Evolutionary conservation across 1,140 invertebrate genomes (phyloP).

Genomic region (Formica selysi): DNA sequence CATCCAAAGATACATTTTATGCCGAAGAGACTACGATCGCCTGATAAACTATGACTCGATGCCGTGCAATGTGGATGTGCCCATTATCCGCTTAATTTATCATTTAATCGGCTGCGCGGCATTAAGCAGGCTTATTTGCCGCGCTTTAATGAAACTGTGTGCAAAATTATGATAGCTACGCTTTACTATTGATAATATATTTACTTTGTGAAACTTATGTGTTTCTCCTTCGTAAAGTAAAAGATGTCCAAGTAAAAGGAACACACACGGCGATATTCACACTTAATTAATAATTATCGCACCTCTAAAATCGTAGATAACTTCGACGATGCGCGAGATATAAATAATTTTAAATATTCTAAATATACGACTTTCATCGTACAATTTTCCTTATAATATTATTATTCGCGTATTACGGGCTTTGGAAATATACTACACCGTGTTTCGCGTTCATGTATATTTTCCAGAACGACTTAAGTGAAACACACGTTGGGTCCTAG

Average conservation of each 20-base stretch:
- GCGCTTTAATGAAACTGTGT: slow-evolving; percentile 36
- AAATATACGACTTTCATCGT: background rate
- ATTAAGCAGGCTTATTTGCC: background rate
- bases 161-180: slow-evolving; percentile 2
- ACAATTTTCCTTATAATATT: background rate
- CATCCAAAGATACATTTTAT: slow-evolving; percentile 22
- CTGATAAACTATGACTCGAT: slow-evolving; percentile 31
- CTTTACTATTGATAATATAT: slow-evolving; percentile 1
- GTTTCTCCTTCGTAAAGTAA: background rate
- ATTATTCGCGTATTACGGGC: background rate
- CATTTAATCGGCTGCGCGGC: slow-evolving; percentile 38
- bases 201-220: background rate
- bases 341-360: background rate
- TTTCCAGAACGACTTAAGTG: background rate
- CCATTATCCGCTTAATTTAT: slow-evolving; percentile 31
- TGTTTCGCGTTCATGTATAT: too few relatives aligned
- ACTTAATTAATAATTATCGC: slow-evolving; percentile 15
- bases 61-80: background rate
- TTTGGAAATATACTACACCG: background rate
- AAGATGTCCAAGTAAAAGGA: background rate
- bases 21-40: background rate
- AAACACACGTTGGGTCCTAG: slow-evolving; percentile 1
- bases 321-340: background rate
- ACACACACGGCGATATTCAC: background rate
- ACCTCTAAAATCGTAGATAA: background rate